These are phyloP conservation scores for Anarrhichthys ocellatus DNA, from an alignment of 2,113 vertebrate genomes.

Conservation along the genomic window DNA sequence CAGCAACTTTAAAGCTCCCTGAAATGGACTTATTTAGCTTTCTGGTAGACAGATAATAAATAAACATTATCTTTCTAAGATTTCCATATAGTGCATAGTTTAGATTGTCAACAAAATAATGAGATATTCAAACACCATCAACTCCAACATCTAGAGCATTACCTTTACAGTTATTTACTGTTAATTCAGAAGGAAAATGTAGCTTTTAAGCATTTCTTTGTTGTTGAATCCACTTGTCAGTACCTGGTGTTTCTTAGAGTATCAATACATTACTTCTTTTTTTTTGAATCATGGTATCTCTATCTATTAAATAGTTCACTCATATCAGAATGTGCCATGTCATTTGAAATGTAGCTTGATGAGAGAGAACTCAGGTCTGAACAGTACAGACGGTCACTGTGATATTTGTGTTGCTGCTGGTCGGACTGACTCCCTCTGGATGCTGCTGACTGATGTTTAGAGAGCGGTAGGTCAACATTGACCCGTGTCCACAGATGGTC, in stretches of 20 bases:
- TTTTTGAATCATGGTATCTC: background rate
- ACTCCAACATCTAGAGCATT: background rate
- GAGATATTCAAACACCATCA: background rate
- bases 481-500: conserved; percentile 76
- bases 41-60: background rate
- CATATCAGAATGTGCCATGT: background rate
- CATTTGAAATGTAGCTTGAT: background rate
- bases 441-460: conserved; percentile 58
- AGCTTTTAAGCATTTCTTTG: background rate
- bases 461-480: conserved; percentile 69
- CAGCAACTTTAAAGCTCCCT: background rate
- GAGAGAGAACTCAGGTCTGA: background rate
- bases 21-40: background rate
- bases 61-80: background rate
- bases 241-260: background rate
- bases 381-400: background rate
- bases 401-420: conserved; percentile 48
- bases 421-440: conserved; percentile 47
- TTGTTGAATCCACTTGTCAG: background rate
- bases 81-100: background rate
- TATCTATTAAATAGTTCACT: background rate
- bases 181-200: background rate
- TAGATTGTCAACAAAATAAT: background rate
- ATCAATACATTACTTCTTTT: background rate
- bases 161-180: background rate